Evolutionary conservation across 2,888 invertebrate species (phyloP).

Genomic region (Melieria picta): DNA sequence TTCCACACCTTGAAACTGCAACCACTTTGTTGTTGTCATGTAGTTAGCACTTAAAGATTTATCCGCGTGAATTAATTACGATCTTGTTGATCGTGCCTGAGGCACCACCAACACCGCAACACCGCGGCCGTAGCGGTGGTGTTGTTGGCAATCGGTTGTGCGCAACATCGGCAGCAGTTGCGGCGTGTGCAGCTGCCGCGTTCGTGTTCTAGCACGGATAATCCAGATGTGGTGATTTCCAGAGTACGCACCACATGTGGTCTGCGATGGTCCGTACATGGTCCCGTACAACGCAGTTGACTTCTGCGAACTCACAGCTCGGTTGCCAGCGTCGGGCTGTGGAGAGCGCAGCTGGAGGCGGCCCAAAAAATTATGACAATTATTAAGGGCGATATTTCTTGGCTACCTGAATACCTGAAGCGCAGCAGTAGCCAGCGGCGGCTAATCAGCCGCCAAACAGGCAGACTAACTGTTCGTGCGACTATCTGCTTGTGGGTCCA

Average conservation of each 20-base stretch:
- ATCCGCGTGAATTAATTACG: constrained; percentile 66
- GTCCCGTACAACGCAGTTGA: constrained; percentile 36
- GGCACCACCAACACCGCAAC: not conserved
- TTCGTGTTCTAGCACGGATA: constrained; percentile 22
- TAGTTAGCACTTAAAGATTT: constrained; percentile 67
- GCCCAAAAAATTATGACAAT: constrained; percentile 61
- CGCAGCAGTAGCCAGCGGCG: constrained; percentile 11
- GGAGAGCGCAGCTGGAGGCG: constrained; percentile 47
- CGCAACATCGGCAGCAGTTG: constrained; percentile 5
- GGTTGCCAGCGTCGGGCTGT: not conserved
- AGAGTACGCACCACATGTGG: constrained; percentile 23
- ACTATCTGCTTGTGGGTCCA: no score
- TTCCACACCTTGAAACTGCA: constrained; percentile 23
- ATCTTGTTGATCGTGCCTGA: constrained; percentile 55
- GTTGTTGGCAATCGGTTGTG: constrained; percentile 22
- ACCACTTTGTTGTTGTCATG: constrained; percentile 67
- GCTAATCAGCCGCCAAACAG: constrained; percentile 13
- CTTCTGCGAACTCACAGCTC: constrained; percentile 44
- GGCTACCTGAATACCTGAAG: constrained; percentile 41
- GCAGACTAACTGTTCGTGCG: constrained; percentile 10
- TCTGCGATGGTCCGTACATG: constrained; percentile 11
- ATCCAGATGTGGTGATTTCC: constrained; percentile 25
- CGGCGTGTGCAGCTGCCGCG: constrained; percentile 41
- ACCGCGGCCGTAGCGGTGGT: constrained; percentile 7
- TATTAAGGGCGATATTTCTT: constrained; percentile 57